Evolutionary conservation across 2,797 vertebrate genomes (phyloP).

Genomic region (Cyprinella venusta): DNA sequence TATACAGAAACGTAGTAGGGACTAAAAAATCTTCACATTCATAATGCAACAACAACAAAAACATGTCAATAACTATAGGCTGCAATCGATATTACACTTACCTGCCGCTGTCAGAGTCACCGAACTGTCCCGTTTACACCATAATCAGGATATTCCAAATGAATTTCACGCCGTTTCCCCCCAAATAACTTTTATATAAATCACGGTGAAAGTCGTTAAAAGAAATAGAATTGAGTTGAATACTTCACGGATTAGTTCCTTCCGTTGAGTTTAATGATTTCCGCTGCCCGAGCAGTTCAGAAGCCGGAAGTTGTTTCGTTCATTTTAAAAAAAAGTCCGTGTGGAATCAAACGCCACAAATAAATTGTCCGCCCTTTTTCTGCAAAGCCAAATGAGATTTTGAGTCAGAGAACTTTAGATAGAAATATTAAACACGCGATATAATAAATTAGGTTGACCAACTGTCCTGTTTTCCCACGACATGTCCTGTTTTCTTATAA

Average conservation of each 20-base stretch:
- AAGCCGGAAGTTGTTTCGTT: conserved; percentile 35
- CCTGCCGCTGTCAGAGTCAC: conserved; percentile 39
- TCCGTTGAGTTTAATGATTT: conserved; percentile 22
- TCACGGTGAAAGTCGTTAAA: neutral
- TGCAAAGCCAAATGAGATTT: neutral
- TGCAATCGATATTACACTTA: conserved; percentile 25
- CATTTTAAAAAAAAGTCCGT: neutral
- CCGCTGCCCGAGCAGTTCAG: conserved; percentile 4
- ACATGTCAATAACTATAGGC: conserved; percentile 30
- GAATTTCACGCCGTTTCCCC: neutral
- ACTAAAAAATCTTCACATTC: neutral
- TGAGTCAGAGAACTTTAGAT: neutral
- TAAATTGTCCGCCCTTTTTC: neutral
- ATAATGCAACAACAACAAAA: neutral
- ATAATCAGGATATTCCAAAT: conserved; percentile 18
- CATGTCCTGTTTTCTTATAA: no score
- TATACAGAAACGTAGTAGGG: no score
- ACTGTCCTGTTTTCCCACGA: no score
- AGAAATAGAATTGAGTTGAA: conserved; percentile 10
- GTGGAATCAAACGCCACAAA: neutral
- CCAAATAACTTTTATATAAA: neutral
- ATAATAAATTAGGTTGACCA: no score
- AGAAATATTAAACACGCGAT: neutral
- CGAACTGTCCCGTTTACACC: conserved; percentile 43
- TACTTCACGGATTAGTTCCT: conserved; percentile 2